Base-by-base conservation (phyloP, 2,113 vertebrate species). In the Dicrurus megarhynchus region DNA sequence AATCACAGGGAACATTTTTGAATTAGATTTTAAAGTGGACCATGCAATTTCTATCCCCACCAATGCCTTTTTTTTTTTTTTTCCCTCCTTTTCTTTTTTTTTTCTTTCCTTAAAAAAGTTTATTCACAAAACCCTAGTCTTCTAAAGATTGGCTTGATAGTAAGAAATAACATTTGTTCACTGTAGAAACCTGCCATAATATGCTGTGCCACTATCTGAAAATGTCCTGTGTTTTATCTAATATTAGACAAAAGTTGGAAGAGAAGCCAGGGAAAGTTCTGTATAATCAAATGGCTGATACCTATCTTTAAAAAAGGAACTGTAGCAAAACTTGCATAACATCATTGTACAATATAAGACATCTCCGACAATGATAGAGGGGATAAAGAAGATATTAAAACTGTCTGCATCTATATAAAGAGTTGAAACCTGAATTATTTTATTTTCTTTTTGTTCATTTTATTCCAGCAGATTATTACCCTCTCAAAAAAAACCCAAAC, bases 1-100 rank as follows among this genome's bases (percentile, higher is more conserved):
- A 98, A 97, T 97, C 96, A 90, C 41, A 57, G 69, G 44, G 63
- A 95, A 57, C 52, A 94, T 94, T 98, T 65, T 4, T 84, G 77
- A 95, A 97, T 96, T 97, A 91, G 91, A 95, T 96, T 97, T 97
- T 94, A 89, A 97, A 97, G 70, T 63, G 71, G 82, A 91, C 75
- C 89, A 39, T 75, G 67, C 47, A 94, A 89, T 97, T 97, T 97
- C 37, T 80, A 21, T 35, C 37, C 4, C 16, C 9, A 14, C 5
- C 21, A 13, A 13, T 2, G 2, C 4, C 3, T n/a, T 37, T 19
- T 3, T 16, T 22, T 12, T 46, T 19, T 63, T 39, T 39, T 39
- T 39, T 39, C 3, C 19, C 2, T 21, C 7, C 13, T 30, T 2
- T 35, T 14, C 3, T 10, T 16, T 67, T 75, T 70, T n/a, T 16